Evolutionary conservation across 2,888 invertebrate species (phyloP), one percentile per base, ranked within the genome.

Genomic region (Drosophila koepferae): DNA sequence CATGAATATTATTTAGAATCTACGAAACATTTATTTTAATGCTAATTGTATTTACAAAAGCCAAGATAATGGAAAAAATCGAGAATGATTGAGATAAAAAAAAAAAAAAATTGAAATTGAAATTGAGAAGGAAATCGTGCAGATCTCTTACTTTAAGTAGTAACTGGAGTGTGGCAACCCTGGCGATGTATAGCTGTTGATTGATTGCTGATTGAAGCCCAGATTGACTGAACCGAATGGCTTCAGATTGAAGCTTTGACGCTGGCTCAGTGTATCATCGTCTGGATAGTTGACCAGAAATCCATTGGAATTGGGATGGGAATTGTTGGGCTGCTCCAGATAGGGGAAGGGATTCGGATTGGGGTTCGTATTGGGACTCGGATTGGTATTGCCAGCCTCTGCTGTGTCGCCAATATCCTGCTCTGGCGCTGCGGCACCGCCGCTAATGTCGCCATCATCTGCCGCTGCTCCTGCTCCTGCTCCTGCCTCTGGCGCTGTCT

Each of bases 241-340:
- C 51, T 56, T 63, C 31, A 62, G 60, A 18, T 67, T 67, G 58
- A 55, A 41, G 28, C 55, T 28, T 31, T 40, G 55, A 4, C n/a
- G 16, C 12, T n/a, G 55, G 18, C 18, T 56, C 31, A 55, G 12
- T 4, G 44, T 10, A 2, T 78, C 77, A 10, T 78, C 81, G 14
- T 38, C 77, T 9, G 77, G 67, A 58, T 78, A 78, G 53, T 78
- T 78, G 28, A 78, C 67, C 48, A 76, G 23, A 18, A 78, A 80
- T 20, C 20, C 56, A 3, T 20, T 46, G 44, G 62, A 46, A 36
- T 43, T 62, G 9, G 59, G 23, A 12, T 55, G 16, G 31, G 10
- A 34, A 31, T 46, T 7, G 46, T 16, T 23, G 46, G 46, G 16
- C 23, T 46, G 46, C 23, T 46, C 31, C 54, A 38, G 23, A 2